A percentile compares a stretch with the other conserved stretches of the same genome.
These are phyloP conservation scores for Poecilobothrus nobilitatus DNA, from an alignment of 2,888 invertebrate species.

Conservation along the genomic window DNA sequence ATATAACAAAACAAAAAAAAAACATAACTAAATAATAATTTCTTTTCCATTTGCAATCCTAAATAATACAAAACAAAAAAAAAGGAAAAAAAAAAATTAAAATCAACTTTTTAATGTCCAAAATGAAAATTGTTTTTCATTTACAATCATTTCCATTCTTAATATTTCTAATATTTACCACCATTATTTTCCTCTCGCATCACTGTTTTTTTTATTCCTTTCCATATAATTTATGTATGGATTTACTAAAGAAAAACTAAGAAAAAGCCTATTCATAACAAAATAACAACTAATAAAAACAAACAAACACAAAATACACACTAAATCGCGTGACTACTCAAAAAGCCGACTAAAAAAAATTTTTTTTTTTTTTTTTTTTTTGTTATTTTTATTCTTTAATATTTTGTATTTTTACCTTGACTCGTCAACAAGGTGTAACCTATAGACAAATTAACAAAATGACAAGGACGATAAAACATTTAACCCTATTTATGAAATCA, in stretches of 20 bases:
- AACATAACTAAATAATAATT: too few species aligned
- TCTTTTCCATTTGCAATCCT: too few species aligned
- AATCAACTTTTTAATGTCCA: neutral
- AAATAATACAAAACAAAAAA: too few species aligned
- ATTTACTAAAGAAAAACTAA: neutral
- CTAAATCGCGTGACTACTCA: neutral
- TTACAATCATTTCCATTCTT: too few species aligned
- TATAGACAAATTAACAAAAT: conserved; percentile 5
- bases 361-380: too few species aligned
- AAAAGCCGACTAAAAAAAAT: neutral
- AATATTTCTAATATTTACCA: too few species aligned
- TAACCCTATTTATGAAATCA: neutral
- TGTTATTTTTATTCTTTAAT: neutral
- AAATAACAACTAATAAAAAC: neutral
- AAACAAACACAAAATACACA: too few species aligned
- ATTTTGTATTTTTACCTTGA: neutral
- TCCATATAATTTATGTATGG: neutral
- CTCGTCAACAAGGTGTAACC: conserved; percentile 1
- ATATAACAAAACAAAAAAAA: too few species aligned
- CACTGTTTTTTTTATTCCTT: too few species aligned
- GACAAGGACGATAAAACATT: conserved; percentile 1
- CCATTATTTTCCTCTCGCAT: too few species aligned
- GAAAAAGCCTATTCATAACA: neutral
- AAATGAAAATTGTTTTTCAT: neutral
- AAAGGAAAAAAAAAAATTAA: too few species aligned